Evolutionary conservation across 2,113 vertebrate species (phyloP).

Genomic region (Tursiops truncatus): DNA sequence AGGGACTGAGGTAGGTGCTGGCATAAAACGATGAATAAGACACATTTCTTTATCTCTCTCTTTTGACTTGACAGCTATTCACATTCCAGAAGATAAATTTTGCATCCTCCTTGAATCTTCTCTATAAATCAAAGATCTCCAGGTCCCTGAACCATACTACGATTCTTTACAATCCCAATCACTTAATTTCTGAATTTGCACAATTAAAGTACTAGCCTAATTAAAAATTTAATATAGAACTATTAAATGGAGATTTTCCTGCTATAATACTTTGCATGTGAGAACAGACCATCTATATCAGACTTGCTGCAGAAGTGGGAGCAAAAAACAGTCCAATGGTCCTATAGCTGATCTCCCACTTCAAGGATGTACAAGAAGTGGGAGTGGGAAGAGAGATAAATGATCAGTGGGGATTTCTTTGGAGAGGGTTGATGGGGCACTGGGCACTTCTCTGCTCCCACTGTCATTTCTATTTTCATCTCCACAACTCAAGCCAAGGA

Average conservation of each 20-base stretch:
- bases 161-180: background rate
- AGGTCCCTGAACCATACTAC: background rate
- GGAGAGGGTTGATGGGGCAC: background rate
- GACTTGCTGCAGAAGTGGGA: background rate
- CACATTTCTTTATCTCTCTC: background rate
- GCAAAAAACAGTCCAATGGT: background rate
- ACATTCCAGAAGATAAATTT: slow-evolving; percentile 36
- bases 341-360: background rate
- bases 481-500: background rate
- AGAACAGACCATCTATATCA: background rate
- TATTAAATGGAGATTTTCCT: background rate
- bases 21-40: background rate
- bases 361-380: background rate
- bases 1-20: background rate
- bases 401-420: background rate
- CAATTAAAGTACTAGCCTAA: background rate
- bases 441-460: background rate
- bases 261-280: background rate
- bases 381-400: background rate
- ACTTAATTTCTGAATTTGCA: background rate
- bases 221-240: background rate
- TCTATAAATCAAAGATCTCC: background rate
- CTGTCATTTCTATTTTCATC: background rate
- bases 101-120: background rate
- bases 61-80: slow-evolving; percentile 4